Percentiles rank a stretch among this genome's conserved stretches.
Evolutionary conservation across 2,113 vertebrate species (phyloP).

Genomic region (Podarcis muralis): DNA sequence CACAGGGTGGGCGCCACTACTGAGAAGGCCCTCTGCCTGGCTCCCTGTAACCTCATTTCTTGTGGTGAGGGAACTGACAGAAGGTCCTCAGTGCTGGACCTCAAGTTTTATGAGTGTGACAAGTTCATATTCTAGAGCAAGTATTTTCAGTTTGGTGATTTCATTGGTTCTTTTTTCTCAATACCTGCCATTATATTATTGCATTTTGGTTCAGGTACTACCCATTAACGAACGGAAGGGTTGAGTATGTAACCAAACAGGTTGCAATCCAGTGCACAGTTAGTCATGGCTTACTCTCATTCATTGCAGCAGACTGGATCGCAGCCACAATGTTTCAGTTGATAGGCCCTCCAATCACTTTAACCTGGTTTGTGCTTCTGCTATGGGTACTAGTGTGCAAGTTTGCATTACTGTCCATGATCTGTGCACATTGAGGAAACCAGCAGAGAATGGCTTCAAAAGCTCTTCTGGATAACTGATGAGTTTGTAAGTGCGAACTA

Average conservation of each 20-base stretch:
- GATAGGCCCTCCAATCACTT: background rate
- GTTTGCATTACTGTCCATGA: background rate
- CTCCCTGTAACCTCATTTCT: too few relatives aligned
- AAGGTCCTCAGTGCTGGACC: too few relatives aligned
- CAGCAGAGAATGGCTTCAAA: background rate
- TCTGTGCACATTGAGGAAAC: background rate
- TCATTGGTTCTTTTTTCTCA: background rate
- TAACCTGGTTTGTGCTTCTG: background rate
- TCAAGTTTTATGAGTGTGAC: background rate
- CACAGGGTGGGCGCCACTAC: too few relatives aligned
- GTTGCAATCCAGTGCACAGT: background rate
- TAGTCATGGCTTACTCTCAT: background rate
- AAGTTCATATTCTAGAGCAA: background rate
- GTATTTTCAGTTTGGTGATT: background rate
- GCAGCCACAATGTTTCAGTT: background rate
- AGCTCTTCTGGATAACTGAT: background rate
- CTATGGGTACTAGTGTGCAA: background rate
- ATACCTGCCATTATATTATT: background rate
- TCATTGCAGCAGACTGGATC: background rate
- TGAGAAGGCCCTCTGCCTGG: too few relatives aligned
- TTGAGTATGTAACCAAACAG: background rate
- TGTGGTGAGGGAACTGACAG: too few relatives aligned
- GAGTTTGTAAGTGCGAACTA: slow-evolving; percentile 32
- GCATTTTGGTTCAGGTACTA: background rate
- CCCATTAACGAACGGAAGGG: background rate